Percentiles rank a stretch among this genome's conserved stretches.
Evolutionary conservation across 2,113 vertebrate genomes (phyloP).

Genomic region (Tenrec ecaudatus): DNA sequence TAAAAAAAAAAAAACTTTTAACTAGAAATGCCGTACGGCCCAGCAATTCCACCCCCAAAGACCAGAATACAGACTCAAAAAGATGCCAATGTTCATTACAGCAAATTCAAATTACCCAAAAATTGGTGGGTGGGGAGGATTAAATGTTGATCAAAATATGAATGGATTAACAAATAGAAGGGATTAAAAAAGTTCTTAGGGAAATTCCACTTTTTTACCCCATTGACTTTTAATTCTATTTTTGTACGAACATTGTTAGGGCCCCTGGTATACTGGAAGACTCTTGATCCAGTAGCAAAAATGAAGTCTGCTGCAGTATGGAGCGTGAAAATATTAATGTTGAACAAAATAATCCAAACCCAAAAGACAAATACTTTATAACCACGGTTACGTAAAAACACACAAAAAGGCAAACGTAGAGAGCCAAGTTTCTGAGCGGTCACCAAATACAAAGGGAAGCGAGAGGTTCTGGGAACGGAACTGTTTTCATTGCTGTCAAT

Average conservation of each 20-base stretch:
- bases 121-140: background rate
- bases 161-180: no score
- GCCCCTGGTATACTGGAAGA: no score
- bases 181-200: no score
- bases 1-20: background rate
- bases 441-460: background rate
- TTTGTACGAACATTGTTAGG: no score
- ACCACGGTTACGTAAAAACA: background rate
- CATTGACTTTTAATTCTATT: no score
- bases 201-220: no score
- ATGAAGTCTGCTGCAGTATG: background rate
- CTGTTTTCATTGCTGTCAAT: no score
- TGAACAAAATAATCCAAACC: background rate
- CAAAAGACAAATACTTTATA: background rate
- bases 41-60: no score
- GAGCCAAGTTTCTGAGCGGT: background rate
- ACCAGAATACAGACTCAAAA: no score
- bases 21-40: background rate
- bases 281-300: background rate
- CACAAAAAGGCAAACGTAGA: background rate
- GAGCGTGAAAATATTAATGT: background rate
- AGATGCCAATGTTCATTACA: background rate
- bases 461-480: no score
- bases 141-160: background rate
- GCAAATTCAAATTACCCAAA: background rate